Conservation (phyloP, 2,888 invertebrate genomes). For the Caenorhabditis wallacei region DNA sequence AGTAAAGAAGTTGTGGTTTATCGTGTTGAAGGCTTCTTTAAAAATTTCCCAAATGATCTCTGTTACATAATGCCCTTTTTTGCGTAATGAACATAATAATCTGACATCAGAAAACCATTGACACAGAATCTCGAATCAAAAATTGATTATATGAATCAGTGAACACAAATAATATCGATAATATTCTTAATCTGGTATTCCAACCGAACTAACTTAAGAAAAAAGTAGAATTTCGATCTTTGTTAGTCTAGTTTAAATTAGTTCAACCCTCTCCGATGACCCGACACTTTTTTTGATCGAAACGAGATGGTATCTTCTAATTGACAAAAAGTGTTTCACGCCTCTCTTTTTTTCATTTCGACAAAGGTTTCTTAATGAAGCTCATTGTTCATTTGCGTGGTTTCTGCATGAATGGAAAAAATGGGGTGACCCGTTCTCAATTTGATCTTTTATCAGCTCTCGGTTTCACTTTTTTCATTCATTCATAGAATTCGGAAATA, state of each 20-base stretch:
- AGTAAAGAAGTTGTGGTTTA: neutral
- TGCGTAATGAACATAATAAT: too few species aligned
- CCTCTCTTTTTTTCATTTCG: neutral
- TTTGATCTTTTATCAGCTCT: conserved; percentile 42
- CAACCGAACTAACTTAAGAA: too few species aligned
- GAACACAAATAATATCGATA: neutral
- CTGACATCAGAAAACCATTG: conserved; percentile 13
- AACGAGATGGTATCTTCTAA: conserved; percentile 58
- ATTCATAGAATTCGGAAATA: conserved; percentile 20
- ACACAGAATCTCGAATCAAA: neutral
- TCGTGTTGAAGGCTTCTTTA: too few species aligned
- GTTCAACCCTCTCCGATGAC: conserved; percentile 3
- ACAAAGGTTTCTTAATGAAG: conserved; percentile 31
- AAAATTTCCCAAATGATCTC: too few species aligned
- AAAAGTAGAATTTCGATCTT: neutral
- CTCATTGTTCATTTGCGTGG: conserved; percentile 60
- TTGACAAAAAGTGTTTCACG: conserved; percentile 39
- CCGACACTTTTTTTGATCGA: conserved; percentile 23
- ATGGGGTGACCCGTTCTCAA: conserved; percentile 38
- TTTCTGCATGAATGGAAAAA: conserved; percentile 46
- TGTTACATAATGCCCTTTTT: too few species aligned
- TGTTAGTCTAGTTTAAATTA: conserved; percentile 26
- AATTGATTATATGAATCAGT: conserved; percentile 7
- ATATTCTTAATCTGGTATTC: too few species aligned
- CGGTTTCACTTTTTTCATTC: conserved; percentile 2